Evolutionary conservation across 2,797 vertebrate species (phyloP), one percentile per base, ranked within the genome.

Genomic region (Acanthornis magna): DNA sequence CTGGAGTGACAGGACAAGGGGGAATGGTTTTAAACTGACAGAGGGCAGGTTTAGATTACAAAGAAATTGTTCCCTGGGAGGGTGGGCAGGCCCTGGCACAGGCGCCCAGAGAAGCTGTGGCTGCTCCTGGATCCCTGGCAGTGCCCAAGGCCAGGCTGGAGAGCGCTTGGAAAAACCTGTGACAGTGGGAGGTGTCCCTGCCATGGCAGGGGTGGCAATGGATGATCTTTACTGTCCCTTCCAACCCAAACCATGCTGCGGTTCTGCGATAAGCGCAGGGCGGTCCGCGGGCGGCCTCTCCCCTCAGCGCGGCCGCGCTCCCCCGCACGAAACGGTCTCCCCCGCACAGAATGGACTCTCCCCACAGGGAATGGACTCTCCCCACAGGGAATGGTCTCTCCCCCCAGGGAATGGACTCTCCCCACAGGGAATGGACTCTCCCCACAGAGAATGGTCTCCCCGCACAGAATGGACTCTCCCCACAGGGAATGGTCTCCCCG

Each of bases 181-280:
- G 45, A 21, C 18, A 15, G 38, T 9, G 55, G 4, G 6, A 63
- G 3, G 5, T 21, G 43, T 34, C 18, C 43, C 16, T 21, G 29
- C 21, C n/a, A 3, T 0, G 13, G 15, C 23, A 38, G 3, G 0
- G 1, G 1, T 4, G 10, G 26, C n/a, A 22, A 21, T 2, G 13
- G n/a, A 3, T 7, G 5, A 13, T 9, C 23, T 57, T 32, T 32
- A 27, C 34, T 14, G n/a, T 21, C 18, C 43, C 7, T 51, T 12
- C 13, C 18, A 30, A 6, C 7, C 7, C 15, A 7, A 1, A 1
- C 2, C 12, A 1, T 3, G 3, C 16, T 4, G 1, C 9, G 2
- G 1, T 11, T 57, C 16, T 20, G 19, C 10, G 36, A 30, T 2
- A 34, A 47, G 16, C 0, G 2, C 11, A 30, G 30, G 45, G 29